phyloP scores from a whole-genome alignment of 2,113 vertebrate genomes.

The Mirza zaza region DNA sequence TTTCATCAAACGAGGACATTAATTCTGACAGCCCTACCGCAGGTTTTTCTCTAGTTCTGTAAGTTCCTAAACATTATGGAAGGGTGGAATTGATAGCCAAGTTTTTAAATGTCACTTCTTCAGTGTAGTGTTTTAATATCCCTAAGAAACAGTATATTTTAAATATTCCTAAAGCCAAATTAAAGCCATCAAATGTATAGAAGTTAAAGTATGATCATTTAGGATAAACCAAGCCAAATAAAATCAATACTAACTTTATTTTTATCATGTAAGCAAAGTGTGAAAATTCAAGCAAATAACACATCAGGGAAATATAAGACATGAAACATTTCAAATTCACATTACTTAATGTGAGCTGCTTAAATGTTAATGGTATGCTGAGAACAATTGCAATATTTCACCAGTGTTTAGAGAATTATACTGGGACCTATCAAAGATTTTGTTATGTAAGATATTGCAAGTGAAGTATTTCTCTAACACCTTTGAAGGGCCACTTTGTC shows the following conservation, averaged over 20 bases:
- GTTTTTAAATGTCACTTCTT: slow-evolving; percentile 41
- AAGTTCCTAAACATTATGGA: slow-evolving; percentile 6
- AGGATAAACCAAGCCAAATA: slow-evolving; percentile 13
- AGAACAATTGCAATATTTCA: slow-evolving; percentile 56
- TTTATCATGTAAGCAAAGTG: slow-evolving; percentile 49
- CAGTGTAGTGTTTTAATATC: neutral
- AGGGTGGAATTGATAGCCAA: neutral
- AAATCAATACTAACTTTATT: slow-evolving; percentile 43
- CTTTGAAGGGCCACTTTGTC: slow-evolving; percentile 17
- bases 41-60: neutral
- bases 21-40: neutral
- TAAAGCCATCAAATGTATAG: slow-evolving; percentile 28
- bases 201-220: slow-evolving; percentile 15
- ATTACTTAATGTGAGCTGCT: slow-evolving; percentile 50
- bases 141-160: slow-evolving; percentile 14
- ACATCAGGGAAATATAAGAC: slow-evolving; percentile 43
- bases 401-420: slow-evolving; percentile 39
- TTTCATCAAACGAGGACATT: neutral
- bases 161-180: slow-evolving; percentile 23
- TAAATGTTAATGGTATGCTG: slow-evolving; percentile 53
- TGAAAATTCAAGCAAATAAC: slow-evolving; percentile 49
- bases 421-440: neutral
- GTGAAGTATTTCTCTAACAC: slow-evolving; percentile 47
- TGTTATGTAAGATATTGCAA: neutral
- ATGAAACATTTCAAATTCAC: neutral